phyloP scores from a whole-genome alignment of 2,888 invertebrate genomes.

The Eupeodes latifasciatus region DNA sequence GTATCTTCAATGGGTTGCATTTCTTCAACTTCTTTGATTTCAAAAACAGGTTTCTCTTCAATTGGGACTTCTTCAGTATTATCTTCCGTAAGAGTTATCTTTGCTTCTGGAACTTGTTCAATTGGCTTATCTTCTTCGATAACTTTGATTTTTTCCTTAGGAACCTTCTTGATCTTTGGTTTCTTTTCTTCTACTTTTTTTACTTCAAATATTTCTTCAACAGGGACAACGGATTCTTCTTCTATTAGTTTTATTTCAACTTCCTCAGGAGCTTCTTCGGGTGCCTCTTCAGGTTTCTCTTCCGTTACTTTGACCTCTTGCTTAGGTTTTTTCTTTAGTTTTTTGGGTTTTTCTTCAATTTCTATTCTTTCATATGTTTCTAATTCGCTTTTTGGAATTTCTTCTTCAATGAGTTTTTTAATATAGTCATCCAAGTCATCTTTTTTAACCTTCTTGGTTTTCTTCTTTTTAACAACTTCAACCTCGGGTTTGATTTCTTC shows the following conservation, averaged over 20 bases:
- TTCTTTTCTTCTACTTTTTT: constrained; percentile 57
- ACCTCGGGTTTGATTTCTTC: constrained; percentile 69
- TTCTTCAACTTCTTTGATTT: constrained; percentile 56
- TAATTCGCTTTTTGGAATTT: constrained; percentile 80
- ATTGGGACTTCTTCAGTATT: constrained; percentile 47
- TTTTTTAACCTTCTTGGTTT: constrained; percentile 79
- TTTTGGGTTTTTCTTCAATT: constrained; percentile 79
- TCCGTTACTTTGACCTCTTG: constrained; percentile 77
- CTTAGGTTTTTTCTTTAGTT: constrained; percentile 77
- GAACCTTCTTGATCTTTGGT: constrained; percentile 65
- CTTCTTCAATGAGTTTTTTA: constrained; percentile 80
- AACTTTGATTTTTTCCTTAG: constrained; percentile 56
- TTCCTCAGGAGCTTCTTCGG: constrained; percentile 56
- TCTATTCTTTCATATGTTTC: constrained; percentile 81
- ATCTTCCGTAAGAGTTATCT: constrained; percentile 78
- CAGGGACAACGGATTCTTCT: constrained; percentile 73
- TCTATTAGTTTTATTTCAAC: constrained; percentile 75
- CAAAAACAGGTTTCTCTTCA: constrained; percentile 56
- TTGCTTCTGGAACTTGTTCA: constrained; percentile 68
- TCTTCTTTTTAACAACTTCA: constrained; percentile 78
- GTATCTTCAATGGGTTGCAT: constrained; percentile 35
- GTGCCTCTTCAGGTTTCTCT: constrained; percentile 76
- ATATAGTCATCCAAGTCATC: constrained; percentile 80
- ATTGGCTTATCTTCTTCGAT: constrained; percentile 83
- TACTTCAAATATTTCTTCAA: constrained; percentile 66